Evolutionary conservation across 2,113 vertebrate species (phyloP).

Genomic region (Ancistrus triradiatus): DNA sequence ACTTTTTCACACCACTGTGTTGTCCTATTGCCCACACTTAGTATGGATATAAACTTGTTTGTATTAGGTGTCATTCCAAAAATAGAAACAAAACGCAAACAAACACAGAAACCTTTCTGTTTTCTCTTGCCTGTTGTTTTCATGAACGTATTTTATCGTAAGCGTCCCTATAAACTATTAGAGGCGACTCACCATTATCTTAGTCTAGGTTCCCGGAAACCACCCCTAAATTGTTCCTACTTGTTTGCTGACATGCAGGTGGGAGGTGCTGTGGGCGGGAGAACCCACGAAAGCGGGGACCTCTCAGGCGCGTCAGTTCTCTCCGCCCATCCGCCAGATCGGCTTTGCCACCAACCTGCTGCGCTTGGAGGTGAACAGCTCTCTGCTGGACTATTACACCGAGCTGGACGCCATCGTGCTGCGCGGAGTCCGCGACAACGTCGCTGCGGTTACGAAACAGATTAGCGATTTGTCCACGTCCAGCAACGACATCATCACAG

Average conservation of each 20-base stretch:
- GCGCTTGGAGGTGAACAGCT: conserved; percentile 93
- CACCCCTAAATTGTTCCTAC: too few relatives aligned
- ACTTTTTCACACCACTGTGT: too few relatives aligned
- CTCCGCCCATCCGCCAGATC: conserved; percentile 88
- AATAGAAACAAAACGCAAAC: too few relatives aligned
- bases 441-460: neutral
- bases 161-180: too few relatives aligned
- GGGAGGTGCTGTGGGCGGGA: conserved; percentile 95
- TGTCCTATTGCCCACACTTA: too few relatives aligned
- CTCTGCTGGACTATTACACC: conserved; percentile 92
- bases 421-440: conserved; percentile 80
- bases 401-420: conserved; percentile 94
- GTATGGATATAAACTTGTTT: too few relatives aligned
- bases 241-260: conserved; percentile 69
- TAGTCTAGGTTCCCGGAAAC: too few relatives aligned
- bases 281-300: conserved; percentile 80
- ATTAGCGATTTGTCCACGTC: neutral
- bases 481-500: conserved; percentile 56
- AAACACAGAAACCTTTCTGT: too few relatives aligned
- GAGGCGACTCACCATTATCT: too few relatives aligned
- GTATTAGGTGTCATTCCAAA: too few relatives aligned
- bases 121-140: too few relatives aligned
- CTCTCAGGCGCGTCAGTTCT: conserved; percentile 91
- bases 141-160: too few relatives aligned
- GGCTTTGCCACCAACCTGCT: conserved; percentile 93